These are phyloP conservation scores for Ptychadena robeensis DNA, from an alignment of 2,797 vertebrate species.

Conservation along the genomic window DNA sequence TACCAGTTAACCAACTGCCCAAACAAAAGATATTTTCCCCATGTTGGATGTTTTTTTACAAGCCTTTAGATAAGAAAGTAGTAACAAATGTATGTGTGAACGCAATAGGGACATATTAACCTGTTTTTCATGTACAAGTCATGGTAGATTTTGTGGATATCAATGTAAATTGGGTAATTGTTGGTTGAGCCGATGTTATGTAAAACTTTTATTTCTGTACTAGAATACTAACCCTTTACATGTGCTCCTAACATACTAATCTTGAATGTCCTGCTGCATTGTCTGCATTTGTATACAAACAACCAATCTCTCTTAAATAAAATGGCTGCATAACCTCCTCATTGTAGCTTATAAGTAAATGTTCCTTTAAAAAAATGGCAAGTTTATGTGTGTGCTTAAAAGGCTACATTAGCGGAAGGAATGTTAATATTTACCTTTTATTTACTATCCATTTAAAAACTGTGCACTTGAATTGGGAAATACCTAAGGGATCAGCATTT, in stretches of 20 bases:
- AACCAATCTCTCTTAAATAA: neutral
- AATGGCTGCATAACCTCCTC: neutral
- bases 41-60: no score
- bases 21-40: no score
- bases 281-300: neutral
- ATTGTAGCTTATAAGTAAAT: neutral
- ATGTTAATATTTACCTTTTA: slow-evolving; percentile 68
- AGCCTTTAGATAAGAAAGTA: no score
- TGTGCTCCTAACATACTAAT: neutral
- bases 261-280: neutral
- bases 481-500: slow-evolving; percentile 66
- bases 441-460: slow-evolving; percentile 62
- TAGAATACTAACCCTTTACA: neutral
- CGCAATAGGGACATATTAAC: neutral
- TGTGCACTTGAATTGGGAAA: slow-evolving; percentile 64
- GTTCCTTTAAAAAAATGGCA: slow-evolving; percentile 10
- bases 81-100: no score
- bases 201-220: neutral
- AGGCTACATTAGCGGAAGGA: slow-evolving; percentile 39
- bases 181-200: neutral
- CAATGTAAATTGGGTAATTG: neutral
- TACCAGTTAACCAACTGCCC: no score
- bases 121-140: neutral
- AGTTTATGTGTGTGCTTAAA: slow-evolving; percentile 13
- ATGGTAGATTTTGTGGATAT: neutral